Conservation (phyloP, 2,797 vertebrate genomes). For the Coreius guichenoti region DNA sequence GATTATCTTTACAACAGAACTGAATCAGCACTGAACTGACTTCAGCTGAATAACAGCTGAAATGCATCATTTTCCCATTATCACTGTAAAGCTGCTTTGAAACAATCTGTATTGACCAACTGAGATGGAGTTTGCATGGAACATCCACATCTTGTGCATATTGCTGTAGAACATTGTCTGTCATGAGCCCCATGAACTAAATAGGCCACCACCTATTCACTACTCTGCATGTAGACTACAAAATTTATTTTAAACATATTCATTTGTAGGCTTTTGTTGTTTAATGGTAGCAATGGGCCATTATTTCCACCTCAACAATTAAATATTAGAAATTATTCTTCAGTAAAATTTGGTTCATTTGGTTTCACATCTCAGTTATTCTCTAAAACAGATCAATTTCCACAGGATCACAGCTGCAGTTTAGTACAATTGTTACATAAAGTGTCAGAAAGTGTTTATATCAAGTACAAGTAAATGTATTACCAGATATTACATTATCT, state of each 20-base stretch:
- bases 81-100: too few relatives aligned
- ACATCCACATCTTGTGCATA: background rate
- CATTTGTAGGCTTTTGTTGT: background rate
- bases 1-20: too few relatives aligned
- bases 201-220: background rate
- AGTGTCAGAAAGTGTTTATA: background rate
- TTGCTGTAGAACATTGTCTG: background rate
- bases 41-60: too few relatives aligned
- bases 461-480: conserved; percentile 23
- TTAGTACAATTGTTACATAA: background rate
- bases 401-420: conserved; percentile 2
- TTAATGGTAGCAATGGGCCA: background rate
- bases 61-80: too few relatives aligned
- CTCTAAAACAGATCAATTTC: background rate
- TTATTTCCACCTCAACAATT: background rate
- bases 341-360: background rate
- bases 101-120: background rate
- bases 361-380: background rate
- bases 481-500: conserved; percentile 12
- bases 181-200: background rate
- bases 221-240: background rate
- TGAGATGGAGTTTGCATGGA: background rate
- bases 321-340: background rate
- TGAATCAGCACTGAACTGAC: too few relatives aligned
- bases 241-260: background rate